Conservation (phyloP, 2,113 vertebrate genomes). For the Eretmochelys imbricata region DNA sequence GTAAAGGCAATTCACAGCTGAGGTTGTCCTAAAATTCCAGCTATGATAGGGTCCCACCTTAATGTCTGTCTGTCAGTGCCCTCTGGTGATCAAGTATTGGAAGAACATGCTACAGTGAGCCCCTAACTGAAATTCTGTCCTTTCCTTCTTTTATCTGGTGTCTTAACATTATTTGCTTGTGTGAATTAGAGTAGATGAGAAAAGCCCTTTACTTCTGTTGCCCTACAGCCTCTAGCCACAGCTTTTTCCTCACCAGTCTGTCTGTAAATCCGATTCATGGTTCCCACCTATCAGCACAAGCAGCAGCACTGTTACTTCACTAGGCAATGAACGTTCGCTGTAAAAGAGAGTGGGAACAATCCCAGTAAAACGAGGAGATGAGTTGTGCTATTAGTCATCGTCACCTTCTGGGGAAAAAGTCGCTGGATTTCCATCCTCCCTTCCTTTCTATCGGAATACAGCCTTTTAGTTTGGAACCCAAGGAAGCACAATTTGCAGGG, state of each 20-base stretch:
- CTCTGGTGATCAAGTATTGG: rapidly evolving
- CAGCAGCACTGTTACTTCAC: background rate
- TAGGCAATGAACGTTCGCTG: background rate
- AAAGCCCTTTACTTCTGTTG: background rate
- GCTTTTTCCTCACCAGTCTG: background rate
- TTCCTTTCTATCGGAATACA: background rate
- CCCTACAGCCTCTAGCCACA: background rate
- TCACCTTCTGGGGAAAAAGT: background rate
- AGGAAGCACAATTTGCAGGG: background rate
- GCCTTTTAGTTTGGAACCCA: background rate
- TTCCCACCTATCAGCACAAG: background rate
- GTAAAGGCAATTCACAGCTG: background rate
- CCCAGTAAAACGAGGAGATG: background rate
- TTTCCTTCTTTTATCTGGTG: background rate
- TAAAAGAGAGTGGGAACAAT: background rate
- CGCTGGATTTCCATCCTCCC: background rate
- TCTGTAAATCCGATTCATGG: background rate
- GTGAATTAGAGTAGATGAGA: background rate
- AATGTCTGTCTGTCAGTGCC: rapidly evolving
- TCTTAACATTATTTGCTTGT: background rate
- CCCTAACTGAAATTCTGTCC: background rate
- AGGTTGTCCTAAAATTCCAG: background rate
- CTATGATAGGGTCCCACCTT: background rate
- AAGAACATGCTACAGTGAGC: background rate
- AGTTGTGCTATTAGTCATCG: background rate